A percentile compares a stretch with the other conserved stretches of the same genome.
These are phyloP conservation scores for Dendrocopos noguchii DNA, from an alignment of 2,113 vertebrate genomes.

Conservation along the genomic window DNA sequence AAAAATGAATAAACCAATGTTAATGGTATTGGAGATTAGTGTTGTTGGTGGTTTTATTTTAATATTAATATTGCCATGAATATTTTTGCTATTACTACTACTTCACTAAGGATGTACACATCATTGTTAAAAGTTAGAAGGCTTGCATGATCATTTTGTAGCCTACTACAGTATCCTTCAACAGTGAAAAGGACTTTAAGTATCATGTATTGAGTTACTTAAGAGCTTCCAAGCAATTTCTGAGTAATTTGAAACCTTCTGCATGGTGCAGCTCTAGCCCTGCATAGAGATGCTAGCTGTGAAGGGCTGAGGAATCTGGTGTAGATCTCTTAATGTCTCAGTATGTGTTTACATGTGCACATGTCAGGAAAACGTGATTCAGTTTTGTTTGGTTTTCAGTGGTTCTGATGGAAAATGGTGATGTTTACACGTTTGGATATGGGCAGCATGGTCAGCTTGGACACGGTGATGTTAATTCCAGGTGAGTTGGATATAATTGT, in stretches of 20 bases:
- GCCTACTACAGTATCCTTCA: background rate
- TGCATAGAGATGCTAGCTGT: background rate
- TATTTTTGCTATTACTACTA: background rate
- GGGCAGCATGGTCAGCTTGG: constrained; percentile 97
- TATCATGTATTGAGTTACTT: background rate
- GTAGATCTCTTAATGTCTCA: background rate
- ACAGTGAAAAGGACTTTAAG: background rate
- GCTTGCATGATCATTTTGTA: background rate
- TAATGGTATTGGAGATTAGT: background rate
- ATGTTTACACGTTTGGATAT: constrained; percentile 98
- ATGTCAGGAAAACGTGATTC: background rate
- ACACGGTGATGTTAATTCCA: constrained; percentile 97
- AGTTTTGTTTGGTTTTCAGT: constrained; percentile 77
- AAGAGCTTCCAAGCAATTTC: background rate
- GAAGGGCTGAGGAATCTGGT: background rate
- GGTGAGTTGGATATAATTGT: constrained; percentile 68
- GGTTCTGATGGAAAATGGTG: constrained; percentile 98
- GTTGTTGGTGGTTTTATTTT: background rate
- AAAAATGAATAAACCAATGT: background rate
- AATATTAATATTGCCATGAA: too few relatives aligned
- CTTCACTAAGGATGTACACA: background rate
- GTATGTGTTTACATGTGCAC: background rate
- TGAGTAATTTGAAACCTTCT: background rate
- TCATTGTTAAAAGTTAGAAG: background rate
- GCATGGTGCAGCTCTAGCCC: background rate